phyloP scores from a whole-genome alignment of 2,797 vertebrate genomes.

The Setipinna tenuifilis region DNA sequence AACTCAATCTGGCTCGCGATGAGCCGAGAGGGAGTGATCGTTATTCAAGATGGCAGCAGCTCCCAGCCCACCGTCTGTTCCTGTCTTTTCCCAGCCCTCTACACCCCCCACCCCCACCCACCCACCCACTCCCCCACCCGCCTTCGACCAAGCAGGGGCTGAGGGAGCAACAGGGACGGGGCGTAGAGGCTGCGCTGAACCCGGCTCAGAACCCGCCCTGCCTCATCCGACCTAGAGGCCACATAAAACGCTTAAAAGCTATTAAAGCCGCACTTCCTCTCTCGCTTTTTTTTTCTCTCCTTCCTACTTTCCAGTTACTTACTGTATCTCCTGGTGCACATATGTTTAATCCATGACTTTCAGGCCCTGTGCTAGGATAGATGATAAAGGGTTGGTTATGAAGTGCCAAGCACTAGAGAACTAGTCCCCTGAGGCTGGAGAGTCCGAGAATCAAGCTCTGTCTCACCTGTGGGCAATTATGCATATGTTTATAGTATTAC shows the following conservation, averaged over 20 bases:
- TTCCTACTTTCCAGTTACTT: background rate
- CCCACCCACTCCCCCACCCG: no score
- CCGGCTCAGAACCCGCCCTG: background rate
- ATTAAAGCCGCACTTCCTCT: background rate
- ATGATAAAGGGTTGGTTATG: constrained; percentile 1
- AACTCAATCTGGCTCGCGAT: constrained; percentile 52
- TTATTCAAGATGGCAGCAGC: constrained; percentile 65
- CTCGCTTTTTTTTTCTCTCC: background rate
- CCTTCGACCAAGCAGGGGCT: background rate
- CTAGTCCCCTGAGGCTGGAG: background rate
- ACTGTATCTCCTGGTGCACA: background rate
- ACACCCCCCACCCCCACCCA: no score
- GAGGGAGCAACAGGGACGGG: background rate
- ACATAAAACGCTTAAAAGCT: background rate
- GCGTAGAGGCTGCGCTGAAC: background rate
- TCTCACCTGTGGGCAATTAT: constrained; percentile 18
- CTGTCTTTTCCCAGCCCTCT: background rate
- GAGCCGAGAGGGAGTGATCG: constrained; percentile 55
- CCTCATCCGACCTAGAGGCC: background rate
- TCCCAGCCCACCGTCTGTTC: constrained; percentile 46
- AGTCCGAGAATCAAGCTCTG: background rate
- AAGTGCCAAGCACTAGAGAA: constrained; percentile 13
- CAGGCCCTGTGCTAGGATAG: background rate
- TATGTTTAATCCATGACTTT: background rate
- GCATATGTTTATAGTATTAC: background rate